phyloP scores from a whole-genome alignment of 2,113 vertebrate species.

The Anarhynchus alexandrinus region DNA sequence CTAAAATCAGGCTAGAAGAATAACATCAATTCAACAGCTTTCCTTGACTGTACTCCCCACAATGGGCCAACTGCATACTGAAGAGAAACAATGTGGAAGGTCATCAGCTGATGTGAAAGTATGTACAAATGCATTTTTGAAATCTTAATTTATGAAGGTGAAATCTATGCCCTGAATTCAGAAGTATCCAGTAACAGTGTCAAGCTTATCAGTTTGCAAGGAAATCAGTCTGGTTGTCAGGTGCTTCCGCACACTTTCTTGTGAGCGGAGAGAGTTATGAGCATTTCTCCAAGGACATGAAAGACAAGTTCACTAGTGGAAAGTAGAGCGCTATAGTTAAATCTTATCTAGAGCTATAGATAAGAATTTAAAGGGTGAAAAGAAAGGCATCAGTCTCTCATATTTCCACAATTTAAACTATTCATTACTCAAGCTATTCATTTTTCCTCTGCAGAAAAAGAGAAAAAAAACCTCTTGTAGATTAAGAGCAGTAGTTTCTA shows the following conservation, averaged over 20 bases:
- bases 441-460: not conserved
- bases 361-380: not conserved
- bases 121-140: not conserved
- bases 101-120: not conserved
- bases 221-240: not conserved
- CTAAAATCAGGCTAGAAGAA: not conserved
- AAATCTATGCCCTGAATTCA: not conserved
- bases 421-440: not conserved
- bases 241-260: not conserved
- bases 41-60: not conserved
- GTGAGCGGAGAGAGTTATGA: not conserved
- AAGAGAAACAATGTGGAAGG: not conserved
- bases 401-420: not conserved
- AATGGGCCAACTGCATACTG: no score
- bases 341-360: not conserved
- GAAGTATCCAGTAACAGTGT: not conserved
- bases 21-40: not conserved
- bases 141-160: not conserved
- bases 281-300: not conserved
- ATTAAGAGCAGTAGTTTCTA: not conserved
- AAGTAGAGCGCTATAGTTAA: not conserved
- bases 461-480: not conserved
- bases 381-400: not conserved
- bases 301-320: not conserved
- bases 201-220: not conserved